Conservation (phyloP, 92 coral and sea anemone genomes). For the Pocillopora meandrina region DNA sequence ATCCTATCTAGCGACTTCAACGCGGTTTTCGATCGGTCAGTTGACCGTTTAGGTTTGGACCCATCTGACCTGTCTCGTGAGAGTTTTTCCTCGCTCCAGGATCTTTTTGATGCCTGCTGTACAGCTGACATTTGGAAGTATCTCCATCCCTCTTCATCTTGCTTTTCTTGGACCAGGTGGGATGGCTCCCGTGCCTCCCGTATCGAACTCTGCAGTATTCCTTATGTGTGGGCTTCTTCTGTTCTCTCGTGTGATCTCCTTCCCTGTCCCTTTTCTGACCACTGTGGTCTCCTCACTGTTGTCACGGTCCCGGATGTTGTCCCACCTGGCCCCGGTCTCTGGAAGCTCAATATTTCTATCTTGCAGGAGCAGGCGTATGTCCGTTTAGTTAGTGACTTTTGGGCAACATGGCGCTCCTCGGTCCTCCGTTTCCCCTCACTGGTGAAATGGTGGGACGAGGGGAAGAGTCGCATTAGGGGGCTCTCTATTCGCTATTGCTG, state of each 20-base stretch:
- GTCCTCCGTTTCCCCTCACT: background rate
- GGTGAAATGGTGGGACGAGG: background rate
- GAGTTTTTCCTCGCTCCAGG: background rate
- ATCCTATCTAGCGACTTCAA: conserved; percentile 18
- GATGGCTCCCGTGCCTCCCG: conserved; percentile 10
- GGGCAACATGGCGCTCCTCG: background rate
- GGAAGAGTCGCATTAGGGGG: background rate
- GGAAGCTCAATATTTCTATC: background rate
- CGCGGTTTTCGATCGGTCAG: background rate
- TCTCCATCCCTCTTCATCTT: background rate
- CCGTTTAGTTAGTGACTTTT: background rate
- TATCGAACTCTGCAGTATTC: background rate
- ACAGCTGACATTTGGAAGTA: conserved; percentile 4
- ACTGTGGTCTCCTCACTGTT: background rate
- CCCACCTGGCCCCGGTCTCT: background rate
- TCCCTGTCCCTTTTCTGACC: conserved; percentile 18
- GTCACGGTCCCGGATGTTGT: background rate
- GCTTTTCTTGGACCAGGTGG: conserved; percentile 16
- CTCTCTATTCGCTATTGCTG: background rate
- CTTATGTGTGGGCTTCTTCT: background rate
- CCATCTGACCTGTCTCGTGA: background rate
- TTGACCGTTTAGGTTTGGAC: conserved; percentile 14
- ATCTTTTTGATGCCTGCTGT: background rate
- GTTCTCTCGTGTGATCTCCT: background rate
- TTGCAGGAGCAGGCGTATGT: background rate